phyloP scores from a whole-genome alignment of 2,888 invertebrate genomes.

The Nephrotoma guestfalica region DNA sequence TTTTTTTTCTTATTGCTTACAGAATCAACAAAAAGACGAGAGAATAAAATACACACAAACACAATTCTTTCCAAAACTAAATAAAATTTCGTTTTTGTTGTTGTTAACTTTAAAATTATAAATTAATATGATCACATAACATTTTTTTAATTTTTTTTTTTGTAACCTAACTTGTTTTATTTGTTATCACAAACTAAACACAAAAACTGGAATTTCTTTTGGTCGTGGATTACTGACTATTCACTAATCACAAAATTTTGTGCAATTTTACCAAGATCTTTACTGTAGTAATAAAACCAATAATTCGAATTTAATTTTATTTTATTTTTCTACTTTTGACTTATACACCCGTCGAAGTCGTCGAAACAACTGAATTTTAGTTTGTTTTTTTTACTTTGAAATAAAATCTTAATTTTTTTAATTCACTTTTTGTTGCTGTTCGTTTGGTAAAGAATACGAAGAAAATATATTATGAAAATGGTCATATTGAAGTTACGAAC shows the following conservation, averaged over 20 bases:
- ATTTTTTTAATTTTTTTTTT: neutral
- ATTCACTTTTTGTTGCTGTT: neutral
- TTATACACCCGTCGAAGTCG: neutral
- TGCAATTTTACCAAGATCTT: neutral
- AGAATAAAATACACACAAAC: neutral
- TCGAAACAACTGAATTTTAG: neutral
- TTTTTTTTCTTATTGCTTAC: neutral
- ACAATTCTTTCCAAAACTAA: neutral
- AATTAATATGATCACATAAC: neutral
- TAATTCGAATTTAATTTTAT: neutral
- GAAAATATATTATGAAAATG: neutral
- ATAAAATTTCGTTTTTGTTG: neutral
- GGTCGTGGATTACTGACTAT: neutral
- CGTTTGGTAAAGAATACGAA: neutral
- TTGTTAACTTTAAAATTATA: neutral
- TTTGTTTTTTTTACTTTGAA: neutral
- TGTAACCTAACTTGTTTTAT: neutral
- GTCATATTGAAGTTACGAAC: neutral
- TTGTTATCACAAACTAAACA: neutral
- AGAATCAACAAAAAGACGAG: neutral
- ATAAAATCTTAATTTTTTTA: neutral
- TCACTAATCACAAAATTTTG: neutral
- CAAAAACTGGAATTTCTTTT: neutral
- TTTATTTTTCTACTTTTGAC: neutral
- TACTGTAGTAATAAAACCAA: neutral